Conservation (phyloP, 2,888 invertebrate genomes). For the Tortricodes alternella region DNA sequence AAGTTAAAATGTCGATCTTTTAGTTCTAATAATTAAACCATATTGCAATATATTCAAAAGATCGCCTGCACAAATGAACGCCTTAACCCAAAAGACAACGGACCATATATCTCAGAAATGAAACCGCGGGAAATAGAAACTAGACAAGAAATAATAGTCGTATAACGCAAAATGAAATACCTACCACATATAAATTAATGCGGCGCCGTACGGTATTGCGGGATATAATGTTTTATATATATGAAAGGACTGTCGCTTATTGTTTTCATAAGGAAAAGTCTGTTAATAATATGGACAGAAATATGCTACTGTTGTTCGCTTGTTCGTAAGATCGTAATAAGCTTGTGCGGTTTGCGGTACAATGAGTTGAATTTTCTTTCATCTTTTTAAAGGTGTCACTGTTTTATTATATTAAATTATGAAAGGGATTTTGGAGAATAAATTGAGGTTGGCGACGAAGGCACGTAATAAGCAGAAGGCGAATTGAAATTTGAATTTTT, state of each 20-base stretch:
- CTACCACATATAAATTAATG: slow-evolving; percentile 26
- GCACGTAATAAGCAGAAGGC: too few relatives aligned
- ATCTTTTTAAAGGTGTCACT: too few relatives aligned
- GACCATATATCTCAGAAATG: slow-evolving; percentile 16
- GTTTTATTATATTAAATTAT: too few relatives aligned
- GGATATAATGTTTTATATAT: background rate
- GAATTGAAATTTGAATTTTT: too few relatives aligned
- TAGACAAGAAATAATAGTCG: slow-evolving; percentile 29
- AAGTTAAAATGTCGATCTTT: too few relatives aligned
- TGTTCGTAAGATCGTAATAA: background rate
- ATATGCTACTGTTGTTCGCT: background rate
- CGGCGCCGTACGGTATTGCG: slow-evolving; percentile 1
- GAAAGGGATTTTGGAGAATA: too few relatives aligned
- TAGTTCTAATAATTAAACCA: background rate
- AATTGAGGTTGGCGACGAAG: too few relatives aligned
- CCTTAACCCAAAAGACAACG: slow-evolving; percentile 3
- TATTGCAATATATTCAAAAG: background rate
- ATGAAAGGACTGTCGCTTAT: slow-evolving; percentile 6
- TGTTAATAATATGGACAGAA: slow-evolving; percentile 8
- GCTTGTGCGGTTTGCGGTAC: too few relatives aligned
- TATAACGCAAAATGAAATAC: slow-evolving; percentile 23
- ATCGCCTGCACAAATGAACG: background rate
- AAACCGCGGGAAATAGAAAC: slow-evolving; percentile 23
- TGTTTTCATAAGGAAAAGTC: slow-evolving; percentile 13
- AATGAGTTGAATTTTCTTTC: too few relatives aligned